Base-by-base conservation (phyloP, 2,888 invertebrate species). In the Calliopum simillimum region DNA sequence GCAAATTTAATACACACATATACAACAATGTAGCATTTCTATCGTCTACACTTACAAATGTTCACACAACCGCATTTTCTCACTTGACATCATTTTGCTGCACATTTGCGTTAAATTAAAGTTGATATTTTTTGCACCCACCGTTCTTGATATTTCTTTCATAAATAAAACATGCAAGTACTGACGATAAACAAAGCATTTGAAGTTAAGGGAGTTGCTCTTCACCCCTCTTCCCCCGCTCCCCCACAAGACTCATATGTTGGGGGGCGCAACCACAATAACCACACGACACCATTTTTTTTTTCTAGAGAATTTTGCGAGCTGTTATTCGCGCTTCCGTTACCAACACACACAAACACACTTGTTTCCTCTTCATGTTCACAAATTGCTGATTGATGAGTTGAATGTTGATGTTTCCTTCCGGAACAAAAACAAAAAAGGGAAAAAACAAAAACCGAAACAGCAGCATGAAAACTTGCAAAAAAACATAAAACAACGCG, bases 371-470 rank as follows among this genome's bases (percentile, higher is more conserved):
- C 41, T 67, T 41, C 49, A 33, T 59, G 67, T 67, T 67, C 67
- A 67, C 59, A 58, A 67, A 67, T 67, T 59, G 59, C 67, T 58
- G 67, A 67, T 58, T 67, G 67, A 67, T 67, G 67, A 67, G 58
- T 67, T 67, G 67, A 33, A 59, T 67, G 67, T 67, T 67, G 67
- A 58, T 67, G 59, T 67, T 67, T 59, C 67, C 67, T 67, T 67
- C 67, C 67, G 55, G 33, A 41, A 41, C 65, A 44, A 2, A 33
- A 53, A 65, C 3, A 25, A 56, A 56, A 56, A 14, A 56, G n/a
- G 2, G 23, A 12, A 25, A 23, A 56, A 12, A 56, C 23, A 14
- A 5, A 56, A 19, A n/a, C n/a, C n/a, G n/a, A 21, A 12, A 12
- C 25, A 56, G 21, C 56, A 56, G n/a, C n/a, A n/a, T n/a, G 23